Base-by-base conservation (phyloP, 2,113 vertebrate species). In the Malaclemys terrapin region DNA sequence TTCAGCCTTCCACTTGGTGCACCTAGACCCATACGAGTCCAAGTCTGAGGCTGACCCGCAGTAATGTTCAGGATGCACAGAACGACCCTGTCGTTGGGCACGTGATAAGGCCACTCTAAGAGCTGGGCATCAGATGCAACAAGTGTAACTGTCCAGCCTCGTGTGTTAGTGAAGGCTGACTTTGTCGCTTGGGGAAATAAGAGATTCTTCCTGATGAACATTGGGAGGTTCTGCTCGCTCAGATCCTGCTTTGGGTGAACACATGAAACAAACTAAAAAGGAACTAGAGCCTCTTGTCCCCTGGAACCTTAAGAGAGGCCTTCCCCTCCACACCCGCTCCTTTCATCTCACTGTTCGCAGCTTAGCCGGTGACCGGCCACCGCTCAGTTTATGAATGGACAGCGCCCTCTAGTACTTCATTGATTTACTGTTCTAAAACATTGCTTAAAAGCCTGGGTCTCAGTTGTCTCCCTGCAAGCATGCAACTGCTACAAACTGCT, bases 371-470 rank as follows among this genome's bases (percentile, higher is more conserved):
- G 12, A 29, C 45, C 24, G 25, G 75, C 42, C 45, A 9, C 29
- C 6, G 11, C 42, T 29, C 76, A 13, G 6, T 94, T 5, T 8
- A 25, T 75, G 89, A 52, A 52, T 0, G 62, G 88, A 72, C 25
- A 92, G 96, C 95, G 96, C 96, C 95, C 95, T 93, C 96, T 96
- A 95, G 93, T 86, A 88, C 89, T n/a, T 24, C 14, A 31, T 4
- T 11, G 17, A 22, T 25, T n/a, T 47, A 6, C 81, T 25, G 9
- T 49, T 5, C 29, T 42, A 53, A 3, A 2, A 2, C 4, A 29
- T 47, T 1, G 17, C 2, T 5, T 2, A 1, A 5, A 50, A 13
- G 5, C 5, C 19, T 35, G 3, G 1, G 10, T 38, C 8, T 38
- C n/a, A 17, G 16, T 38, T 22, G 50, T 49, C 1, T 19, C 53